phyloP scores from a whole-genome alignment of 2,888 invertebrate species.

The Cataglyphis livida region DNA sequence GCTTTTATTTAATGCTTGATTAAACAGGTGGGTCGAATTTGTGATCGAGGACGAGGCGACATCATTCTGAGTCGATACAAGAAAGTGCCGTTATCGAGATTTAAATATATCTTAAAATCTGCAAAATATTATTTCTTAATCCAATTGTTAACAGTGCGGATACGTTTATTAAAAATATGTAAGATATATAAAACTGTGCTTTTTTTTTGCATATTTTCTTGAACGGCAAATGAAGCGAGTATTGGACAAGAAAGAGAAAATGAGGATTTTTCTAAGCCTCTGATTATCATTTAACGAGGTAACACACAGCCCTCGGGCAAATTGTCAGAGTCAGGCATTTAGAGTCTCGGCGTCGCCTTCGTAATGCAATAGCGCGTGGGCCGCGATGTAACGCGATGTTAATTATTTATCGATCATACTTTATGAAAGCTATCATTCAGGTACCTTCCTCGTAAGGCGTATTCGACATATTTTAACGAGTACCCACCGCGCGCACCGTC shows the following conservation, averaged over 20 bases:
- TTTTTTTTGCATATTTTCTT: not conserved
- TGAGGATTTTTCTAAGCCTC: conserved; percentile 80
- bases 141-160: not conserved
- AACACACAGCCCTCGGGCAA: conserved; percentile 79
- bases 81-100: not conserved
- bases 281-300: conserved; percentile 85
- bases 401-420: conserved; percentile 83
- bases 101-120: not conserved
- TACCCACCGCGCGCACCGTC: conserved; percentile 57
- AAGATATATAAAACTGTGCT: no score
- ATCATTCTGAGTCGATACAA: not conserved
- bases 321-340: conserved; percentile 75
- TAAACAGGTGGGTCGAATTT: conserved; percentile 19
- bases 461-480: conserved; percentile 79
- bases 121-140: not conserved
- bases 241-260: conserved; percentile 10
- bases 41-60: not conserved
- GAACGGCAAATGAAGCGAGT: not conserved
- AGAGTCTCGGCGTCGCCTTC: conserved; percentile 53
- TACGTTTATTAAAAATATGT: conserved; percentile 3
- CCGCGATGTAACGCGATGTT: conserved; percentile 76
- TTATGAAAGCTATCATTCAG: conserved; percentile 81
- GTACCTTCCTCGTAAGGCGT: conserved; percentile 39
- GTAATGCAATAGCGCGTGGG: conserved; percentile 76
- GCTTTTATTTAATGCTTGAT: conserved; percentile 12